phyloP scores from a whole-genome alignment of 2,113 vertebrate genomes.

The Murina feae region DNA sequence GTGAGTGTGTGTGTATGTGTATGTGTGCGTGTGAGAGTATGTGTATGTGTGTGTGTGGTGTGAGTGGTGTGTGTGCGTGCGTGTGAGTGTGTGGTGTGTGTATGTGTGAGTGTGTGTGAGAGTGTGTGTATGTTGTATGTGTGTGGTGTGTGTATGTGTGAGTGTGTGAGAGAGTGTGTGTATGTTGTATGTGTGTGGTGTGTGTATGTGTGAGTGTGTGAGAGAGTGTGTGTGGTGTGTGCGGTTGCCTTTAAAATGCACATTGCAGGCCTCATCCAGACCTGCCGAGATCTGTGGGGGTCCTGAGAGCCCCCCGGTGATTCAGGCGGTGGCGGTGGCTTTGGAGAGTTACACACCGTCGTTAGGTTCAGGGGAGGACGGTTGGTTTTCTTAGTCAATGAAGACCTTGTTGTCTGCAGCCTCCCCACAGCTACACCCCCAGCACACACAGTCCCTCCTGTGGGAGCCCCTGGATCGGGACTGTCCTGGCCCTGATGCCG shows the following conservation, averaged over 20 bases:
- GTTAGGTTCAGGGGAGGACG: not conserved
- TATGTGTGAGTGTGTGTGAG: not conserved
- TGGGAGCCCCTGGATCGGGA: not conserved
- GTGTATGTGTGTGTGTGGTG: rapidly evolving
- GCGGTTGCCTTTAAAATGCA: not conserved
- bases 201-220: rapidly evolving
- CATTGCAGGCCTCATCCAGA: not conserved
- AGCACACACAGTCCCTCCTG: not conserved
- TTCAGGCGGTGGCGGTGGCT: not conserved
- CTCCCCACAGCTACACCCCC: not conserved
- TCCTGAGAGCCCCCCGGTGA: not conserved
- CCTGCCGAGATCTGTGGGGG: not conserved
- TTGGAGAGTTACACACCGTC: not conserved
- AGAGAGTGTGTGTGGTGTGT: not conserved
- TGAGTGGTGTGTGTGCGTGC: not conserved
- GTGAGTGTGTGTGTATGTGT: not conserved
- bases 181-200: too few relatives aligned
- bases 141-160: not conserved
- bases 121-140: too few relatives aligned
- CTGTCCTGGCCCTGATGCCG: not conserved
- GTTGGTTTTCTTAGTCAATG: not conserved
- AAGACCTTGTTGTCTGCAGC: not conserved
- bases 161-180: too few relatives aligned
- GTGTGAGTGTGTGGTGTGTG: not conserved
- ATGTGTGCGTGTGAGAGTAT: too few relatives aligned